These are phyloP conservation scores for Tuberolachnus salignus DNA, from an alignment of 2,888 invertebrate genomes.

Conservation along the genomic window DNA sequence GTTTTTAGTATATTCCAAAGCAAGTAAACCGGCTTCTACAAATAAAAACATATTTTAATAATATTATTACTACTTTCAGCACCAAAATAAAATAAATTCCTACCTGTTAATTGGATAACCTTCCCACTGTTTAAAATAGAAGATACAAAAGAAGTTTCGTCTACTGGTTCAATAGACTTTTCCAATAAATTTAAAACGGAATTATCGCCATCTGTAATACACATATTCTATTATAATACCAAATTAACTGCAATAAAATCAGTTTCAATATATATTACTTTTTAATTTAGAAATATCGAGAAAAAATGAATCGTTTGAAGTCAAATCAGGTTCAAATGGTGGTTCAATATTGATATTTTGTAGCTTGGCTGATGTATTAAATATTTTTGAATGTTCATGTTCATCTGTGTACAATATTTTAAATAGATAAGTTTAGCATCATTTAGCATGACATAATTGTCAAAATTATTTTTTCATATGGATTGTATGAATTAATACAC, in stretches of 20 bases:
- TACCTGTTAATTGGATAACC: constrained; percentile 80
- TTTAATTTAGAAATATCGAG: constrained; percentile 37
- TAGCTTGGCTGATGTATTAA: neutral
- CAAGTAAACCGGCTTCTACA: constrained; percentile 75
- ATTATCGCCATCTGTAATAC: constrained; percentile 49
- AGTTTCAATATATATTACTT: constrained; percentile 24
- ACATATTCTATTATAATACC: neutral
- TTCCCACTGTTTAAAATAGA: constrained; percentile 85
- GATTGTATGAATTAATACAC: too few relatives aligned
- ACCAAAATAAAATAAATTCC: constrained; percentile 31
- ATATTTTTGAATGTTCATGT: constrained; percentile 1
- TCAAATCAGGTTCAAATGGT: constrained; percentile 16
- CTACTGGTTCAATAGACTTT: constrained; percentile 67
- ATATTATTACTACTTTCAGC: neutral
- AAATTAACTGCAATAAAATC: neutral
- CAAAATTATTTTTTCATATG: too few relatives aligned
- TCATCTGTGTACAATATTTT: too few relatives aligned
- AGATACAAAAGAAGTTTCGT: constrained; percentile 75
- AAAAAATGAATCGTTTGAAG: constrained; percentile 38
- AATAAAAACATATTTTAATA: constrained; percentile 20
- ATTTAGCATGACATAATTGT: too few relatives aligned
- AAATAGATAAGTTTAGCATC: too few relatives aligned
- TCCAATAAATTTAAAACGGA: constrained; percentile 66
- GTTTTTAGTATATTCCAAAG: constrained; percentile 66
- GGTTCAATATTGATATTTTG: neutral